These are phyloP conservation scores for Icerya purchasi DNA, from an alignment of 2,888 invertebrate genomes.

Conservation along the genomic window DNA sequence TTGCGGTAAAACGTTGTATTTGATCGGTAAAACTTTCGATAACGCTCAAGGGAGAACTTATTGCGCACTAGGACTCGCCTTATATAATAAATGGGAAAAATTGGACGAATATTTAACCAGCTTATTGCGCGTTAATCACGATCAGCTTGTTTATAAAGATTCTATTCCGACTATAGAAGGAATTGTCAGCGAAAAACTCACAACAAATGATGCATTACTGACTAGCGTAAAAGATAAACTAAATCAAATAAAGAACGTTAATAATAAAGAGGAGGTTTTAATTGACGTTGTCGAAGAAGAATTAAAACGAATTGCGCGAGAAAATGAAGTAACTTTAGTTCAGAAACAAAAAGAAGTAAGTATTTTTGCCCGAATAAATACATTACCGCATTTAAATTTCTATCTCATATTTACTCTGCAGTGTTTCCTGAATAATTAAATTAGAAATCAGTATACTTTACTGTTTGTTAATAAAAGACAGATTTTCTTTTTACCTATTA, in stretches of 20 bases:
- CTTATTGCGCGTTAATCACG: constrained; percentile 19
- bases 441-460: too few species aligned
- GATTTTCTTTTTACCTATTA: too few species aligned
- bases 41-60: constrained; percentile 33
- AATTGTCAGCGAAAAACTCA: constrained; percentile 8
- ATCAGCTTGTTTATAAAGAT: constrained; percentile 21
- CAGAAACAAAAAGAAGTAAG: constrained; percentile 32
- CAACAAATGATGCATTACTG: constrained; percentile 14
- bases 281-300: constrained; percentile 20
- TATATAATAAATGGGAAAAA: constrained; percentile 43
- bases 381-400: neutral
- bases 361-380: neutral
- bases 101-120: constrained; percentile 23
- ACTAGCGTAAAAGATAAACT: constrained; percentile 23
- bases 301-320: constrained; percentile 34
- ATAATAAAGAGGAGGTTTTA: constrained; percentile 20
- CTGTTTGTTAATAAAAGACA: too few species aligned
- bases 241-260: constrained; percentile 25
- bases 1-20: constrained; percentile 60
- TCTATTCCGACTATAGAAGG: constrained; percentile 5
- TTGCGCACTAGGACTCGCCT: constrained; percentile 40
- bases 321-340: constrained; percentile 35
- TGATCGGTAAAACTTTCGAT: constrained; percentile 31
- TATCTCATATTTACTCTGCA: neutral
- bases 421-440: too few species aligned